phyloP scores from a whole-genome alignment of 1,140 invertebrate species.

The Drosophila littoralis region DNA sequence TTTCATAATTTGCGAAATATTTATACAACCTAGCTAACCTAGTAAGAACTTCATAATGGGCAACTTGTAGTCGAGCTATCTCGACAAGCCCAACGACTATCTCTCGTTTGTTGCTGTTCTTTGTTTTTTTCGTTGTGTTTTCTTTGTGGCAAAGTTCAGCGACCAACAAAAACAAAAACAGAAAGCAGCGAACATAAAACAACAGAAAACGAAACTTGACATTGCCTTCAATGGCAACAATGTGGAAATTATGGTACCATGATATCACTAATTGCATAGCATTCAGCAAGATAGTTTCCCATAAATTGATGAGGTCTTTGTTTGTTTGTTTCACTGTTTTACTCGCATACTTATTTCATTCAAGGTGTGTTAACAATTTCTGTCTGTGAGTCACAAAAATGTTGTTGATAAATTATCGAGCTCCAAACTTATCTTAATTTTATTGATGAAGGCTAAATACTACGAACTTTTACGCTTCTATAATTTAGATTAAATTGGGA shows the following conservation, averaged over 20 bases:
- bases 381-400: no score
- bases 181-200: slow-evolving; percentile 12
- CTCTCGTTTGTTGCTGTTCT: slow-evolving; percentile 10
- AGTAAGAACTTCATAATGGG: not conserved
- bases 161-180: slow-evolving; percentile 15
- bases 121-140: slow-evolving; percentile 29
- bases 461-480: no score
- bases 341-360: not conserved
- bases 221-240: slow-evolving; percentile 21
- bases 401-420: no score
- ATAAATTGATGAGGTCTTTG: slow-evolving; percentile 53
- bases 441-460: no score
- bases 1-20: not conserved
- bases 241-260: slow-evolving; percentile 25
- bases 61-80: not conserved
- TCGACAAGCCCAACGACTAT: not conserved
- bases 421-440: no score
- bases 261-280: slow-evolving; percentile 64
- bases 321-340: slow-evolving; percentile 23
- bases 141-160: slow-evolving; percentile 39
- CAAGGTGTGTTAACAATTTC: no score
- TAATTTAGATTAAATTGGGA: no score
- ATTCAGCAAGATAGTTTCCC: slow-evolving; percentile 29
- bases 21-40: not conserved
- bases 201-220: slow-evolving; percentile 24